Base-by-base conservation (phyloP, 23 tunicate genomes). In the Oikopleura dioica region DNA sequence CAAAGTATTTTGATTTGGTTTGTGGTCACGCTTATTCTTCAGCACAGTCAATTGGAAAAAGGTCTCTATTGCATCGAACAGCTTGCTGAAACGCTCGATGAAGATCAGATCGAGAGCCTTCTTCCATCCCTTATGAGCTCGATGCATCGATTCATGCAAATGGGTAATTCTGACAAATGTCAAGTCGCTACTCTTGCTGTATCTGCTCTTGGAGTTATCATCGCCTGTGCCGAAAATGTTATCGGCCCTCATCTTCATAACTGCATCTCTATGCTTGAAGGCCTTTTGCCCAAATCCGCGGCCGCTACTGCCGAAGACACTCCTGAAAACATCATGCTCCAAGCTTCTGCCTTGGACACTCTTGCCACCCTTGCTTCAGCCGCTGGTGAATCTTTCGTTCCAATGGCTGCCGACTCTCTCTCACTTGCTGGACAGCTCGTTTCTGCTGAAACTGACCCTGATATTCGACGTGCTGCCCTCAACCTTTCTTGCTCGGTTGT, bases 301-400 rank as follows among this genome's bases (percentile, higher is more conserved):
- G 9, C 55, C 55, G 21, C 9, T 44, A 21, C 16, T 44, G 55
- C 55, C 16, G 9, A 44, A 44, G 21, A 44, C 21, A 44, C 9
- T 28, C 72, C 72, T 5, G 72, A 63, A 63, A 28, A 24, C 4
- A 2, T 63, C 2, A 2, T 63, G 33, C 33, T 63, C 30, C 72
- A 63, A 28, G 72, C 72, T 5, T 63, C 72, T 28, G 80, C 82
- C 21, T 38, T 76, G 80, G 59, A 76, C 35, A 37, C 78, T 21
- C 55, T 76, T 12, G 51, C 78, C 0, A 37, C 78, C 55, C 30
- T 37, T 12, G 78, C 50, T 35, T 35, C 78, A 35, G 26, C 50
- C 35, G 78, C 78, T 36, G 50, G 78, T 36, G 37, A 79, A 37
- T 23, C 32, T 2, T 63, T 63, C 33, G 72, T 63, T 31, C 72